A percentile compares a stretch with the other conserved stretches of the same genome.
phyloP scores from a whole-genome alignment of 1,140 invertebrate genomes.

The Parasteatoda tepidariorum region DNA sequence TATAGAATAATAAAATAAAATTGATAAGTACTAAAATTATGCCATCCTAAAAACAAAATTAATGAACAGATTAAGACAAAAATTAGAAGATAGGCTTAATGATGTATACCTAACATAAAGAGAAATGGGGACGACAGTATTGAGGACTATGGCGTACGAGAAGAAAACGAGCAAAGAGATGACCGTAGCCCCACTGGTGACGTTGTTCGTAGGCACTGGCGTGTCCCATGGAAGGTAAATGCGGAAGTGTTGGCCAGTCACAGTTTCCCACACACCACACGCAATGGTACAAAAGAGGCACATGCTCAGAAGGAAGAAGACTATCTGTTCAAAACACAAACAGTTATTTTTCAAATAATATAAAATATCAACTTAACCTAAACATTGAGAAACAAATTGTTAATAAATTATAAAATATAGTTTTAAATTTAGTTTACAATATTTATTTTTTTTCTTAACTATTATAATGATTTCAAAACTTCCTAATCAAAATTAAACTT shows the following conservation, averaged over 20 bases:
- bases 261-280: slow-evolving; percentile 96
- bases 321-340: slow-evolving; percentile 82
- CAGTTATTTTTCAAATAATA: slow-evolving; percentile 1
- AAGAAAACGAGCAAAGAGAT: slow-evolving; percentile 98
- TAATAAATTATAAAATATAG: no score
- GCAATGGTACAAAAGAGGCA: slow-evolving; percentile 97
- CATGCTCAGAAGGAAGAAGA: slow-evolving; percentile 96
- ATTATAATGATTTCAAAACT: no score
- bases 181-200: slow-evolving; percentile 85
- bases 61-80: no score
- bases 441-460: no score
- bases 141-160: slow-evolving; percentile 99
- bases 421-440: no score
- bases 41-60: no score
- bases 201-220: slow-evolving; percentile 82
- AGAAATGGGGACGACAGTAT: slow-evolving; percentile 99
- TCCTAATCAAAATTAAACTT: no score
- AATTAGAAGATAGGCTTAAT: no score
- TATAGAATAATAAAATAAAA: no score
- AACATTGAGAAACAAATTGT: neutral
- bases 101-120: slow-evolving; percentile 96
- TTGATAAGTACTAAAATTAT: no score
- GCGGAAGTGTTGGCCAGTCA: slow-evolving; percentile 89
- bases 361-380: neutral
- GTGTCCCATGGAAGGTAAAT: slow-evolving; percentile 94